Base-by-base conservation (phyloP, 2,888 invertebrate species). In the Lasioglossum morio region DNA sequence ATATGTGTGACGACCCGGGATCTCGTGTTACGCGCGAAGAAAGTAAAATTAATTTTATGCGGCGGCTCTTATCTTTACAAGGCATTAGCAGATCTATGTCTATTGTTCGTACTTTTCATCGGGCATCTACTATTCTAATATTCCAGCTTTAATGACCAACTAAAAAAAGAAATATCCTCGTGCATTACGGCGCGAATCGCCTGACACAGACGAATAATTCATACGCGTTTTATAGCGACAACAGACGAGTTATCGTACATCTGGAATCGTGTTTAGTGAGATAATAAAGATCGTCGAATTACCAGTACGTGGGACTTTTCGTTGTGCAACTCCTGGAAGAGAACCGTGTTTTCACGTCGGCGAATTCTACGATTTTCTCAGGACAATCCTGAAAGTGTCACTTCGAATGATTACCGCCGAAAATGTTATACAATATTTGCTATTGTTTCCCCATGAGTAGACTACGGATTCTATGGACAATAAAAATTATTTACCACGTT, bases 21-120 rank as follows among this genome's bases (percentile, higher is more conserved):
- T 60, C 60, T 60, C 60, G 1, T 60, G 60, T 60, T 60, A 60
- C 60, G 27, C 60, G 60, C 60, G 60, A 60, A 60, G 60, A 60
- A 30, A 60, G 60, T 60, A 27, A 14, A 60, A 27, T 60, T 14
- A 60, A 60, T 60, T 60, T 60, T 10, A 60, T 27, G 60, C n/a
- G n/a, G 4, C n/a, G 12, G 57, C 4, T 57, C 60, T 60, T 60
- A 60, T 60, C 60, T 60, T 0, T 1, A 27, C 60, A 12, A 27
- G 60, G 12, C 60, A 16, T 27, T 60, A 60, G 27, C 14, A 60
- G 5, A 60, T 60, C 60, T 16, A 27, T 27, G 60, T n/a, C n/a
- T 14, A 27, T 60, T 60, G 12, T 27, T n/a, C 14, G 2, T 60
- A 60, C 14, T 14, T 60, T 27, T 60, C 27, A 30, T 60, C 27